Evolutionary conservation across 2,797 vertebrate species (phyloP).

Genomic region (Malurus leucopterus): DNA sequence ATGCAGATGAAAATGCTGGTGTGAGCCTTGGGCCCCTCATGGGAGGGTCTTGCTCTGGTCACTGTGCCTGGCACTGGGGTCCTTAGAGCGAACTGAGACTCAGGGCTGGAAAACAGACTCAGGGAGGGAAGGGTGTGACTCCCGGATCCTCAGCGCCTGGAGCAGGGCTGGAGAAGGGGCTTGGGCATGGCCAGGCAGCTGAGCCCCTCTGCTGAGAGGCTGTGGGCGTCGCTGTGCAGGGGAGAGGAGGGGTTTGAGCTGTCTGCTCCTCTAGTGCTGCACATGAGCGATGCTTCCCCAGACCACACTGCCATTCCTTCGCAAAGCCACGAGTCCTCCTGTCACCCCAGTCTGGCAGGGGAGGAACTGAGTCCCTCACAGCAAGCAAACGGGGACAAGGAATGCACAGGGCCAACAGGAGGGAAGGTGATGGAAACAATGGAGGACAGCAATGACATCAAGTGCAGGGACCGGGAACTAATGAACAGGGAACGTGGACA

Average conservation of each 20-base stretch:
- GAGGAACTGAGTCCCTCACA: background rate
- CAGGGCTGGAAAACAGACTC: background rate
- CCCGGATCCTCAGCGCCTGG: accelerated
- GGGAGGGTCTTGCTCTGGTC: accelerated
- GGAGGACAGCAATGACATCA: background rate
- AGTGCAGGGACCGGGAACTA: accelerated
- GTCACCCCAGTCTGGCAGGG: background rate
- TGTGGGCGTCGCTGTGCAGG: background rate
- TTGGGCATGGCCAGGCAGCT: background rate
- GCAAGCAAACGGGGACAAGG: background rate
- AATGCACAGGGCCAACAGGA: accelerated
- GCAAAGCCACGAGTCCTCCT: background rate
- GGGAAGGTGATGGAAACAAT: background rate
- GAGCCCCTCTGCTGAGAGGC: background rate
- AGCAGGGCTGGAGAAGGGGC: background rate
- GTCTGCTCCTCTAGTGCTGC: background rate
- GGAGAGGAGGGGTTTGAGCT: background rate
- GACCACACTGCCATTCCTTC: background rate
- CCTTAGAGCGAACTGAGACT: background rate
- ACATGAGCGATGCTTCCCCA: background rate
- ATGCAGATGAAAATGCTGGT: background rate
- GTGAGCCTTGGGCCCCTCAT: background rate
- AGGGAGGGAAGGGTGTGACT: background rate
- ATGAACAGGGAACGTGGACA: background rate
- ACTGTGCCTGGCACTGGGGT: background rate